Evolutionary conservation across 2,113 vertebrate species (phyloP).

Genomic region (Chloroceryle aenea): DNA sequence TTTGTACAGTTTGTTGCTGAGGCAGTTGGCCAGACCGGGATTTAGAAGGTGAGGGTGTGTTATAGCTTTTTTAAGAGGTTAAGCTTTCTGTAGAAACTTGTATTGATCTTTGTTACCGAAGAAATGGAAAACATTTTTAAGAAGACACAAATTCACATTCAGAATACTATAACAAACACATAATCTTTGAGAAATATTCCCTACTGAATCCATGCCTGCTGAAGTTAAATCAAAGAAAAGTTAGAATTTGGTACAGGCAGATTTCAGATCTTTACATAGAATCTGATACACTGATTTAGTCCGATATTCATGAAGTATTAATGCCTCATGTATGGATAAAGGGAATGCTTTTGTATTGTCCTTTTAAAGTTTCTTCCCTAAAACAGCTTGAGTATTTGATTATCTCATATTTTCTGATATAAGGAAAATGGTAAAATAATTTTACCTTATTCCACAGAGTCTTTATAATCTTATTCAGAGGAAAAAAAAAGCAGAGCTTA

Average conservation of each 20-base stretch:
- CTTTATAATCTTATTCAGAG: neutral
- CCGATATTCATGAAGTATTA: neutral
- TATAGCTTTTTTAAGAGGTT: neutral
- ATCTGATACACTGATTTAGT: neutral
- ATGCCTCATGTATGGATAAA: neutral
- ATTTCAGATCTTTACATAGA: neutral
- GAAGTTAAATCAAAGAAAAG: neutral
- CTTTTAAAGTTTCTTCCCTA: neutral
- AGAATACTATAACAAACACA: neutral
- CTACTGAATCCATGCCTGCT: neutral
- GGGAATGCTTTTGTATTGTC: neutral
- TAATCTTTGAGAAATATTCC: neutral
- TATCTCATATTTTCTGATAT: neutral
- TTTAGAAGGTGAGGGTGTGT: neutral
- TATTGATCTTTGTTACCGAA: neutral
- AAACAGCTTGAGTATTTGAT: neutral
- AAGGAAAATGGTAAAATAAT: neutral
- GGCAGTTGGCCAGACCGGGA: neutral
- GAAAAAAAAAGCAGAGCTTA: neutral
- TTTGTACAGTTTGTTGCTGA: neutral
- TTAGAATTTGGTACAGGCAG: neutral
- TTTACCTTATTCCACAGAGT: neutral
- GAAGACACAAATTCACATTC: neutral
- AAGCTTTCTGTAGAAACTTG: neutral
- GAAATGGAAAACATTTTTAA: neutral